phyloP scores from a whole-genome alignment of 2,888 invertebrate genomes.

The Lapara coniferarum region DNA sequence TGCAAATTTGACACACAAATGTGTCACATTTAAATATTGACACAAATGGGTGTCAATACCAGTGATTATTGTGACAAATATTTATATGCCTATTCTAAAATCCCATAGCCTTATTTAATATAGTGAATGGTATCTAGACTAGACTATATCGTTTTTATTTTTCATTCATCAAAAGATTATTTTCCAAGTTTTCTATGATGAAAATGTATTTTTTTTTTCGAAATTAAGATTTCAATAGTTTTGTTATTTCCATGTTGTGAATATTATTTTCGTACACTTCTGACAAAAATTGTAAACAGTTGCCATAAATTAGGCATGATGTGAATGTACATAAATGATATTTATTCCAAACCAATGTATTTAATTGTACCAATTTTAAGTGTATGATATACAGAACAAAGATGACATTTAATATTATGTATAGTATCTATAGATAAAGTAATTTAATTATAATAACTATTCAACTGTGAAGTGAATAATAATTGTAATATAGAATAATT shows the following conservation, averaged over 20 bases:
- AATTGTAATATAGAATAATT: constrained; percentile 59
- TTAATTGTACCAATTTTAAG: not conserved
- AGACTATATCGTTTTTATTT: too few species aligned
- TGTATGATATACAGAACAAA: constrained; percentile 9
- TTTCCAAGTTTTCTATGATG: too few species aligned
- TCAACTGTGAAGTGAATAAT: constrained; percentile 60
- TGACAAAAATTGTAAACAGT: not conserved
- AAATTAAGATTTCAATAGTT: too few species aligned
- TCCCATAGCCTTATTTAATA: too few species aligned
- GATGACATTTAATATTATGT: constrained; percentile 19
- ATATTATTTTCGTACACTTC: not conserved
- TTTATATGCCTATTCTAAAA: not conserved
- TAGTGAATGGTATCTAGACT: too few species aligned
- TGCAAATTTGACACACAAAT: not conserved
- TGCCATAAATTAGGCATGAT: constrained; percentile 27
- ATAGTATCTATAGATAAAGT: constrained; percentile 37
- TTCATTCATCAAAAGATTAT: too few species aligned
- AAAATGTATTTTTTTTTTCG: too few species aligned
- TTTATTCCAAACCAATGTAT: constrained; percentile 16
- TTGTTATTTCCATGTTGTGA: not conserved
- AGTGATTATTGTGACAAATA: not conserved
- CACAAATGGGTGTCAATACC: not conserved
- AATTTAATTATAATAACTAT: constrained; percentile 39
- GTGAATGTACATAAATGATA: constrained; percentile 18
- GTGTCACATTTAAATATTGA: not conserved